These are phyloP conservation scores for Tiliacea citrago DNA, from an alignment of 2,888 invertebrate species.

Conservation along the genomic window DNA sequence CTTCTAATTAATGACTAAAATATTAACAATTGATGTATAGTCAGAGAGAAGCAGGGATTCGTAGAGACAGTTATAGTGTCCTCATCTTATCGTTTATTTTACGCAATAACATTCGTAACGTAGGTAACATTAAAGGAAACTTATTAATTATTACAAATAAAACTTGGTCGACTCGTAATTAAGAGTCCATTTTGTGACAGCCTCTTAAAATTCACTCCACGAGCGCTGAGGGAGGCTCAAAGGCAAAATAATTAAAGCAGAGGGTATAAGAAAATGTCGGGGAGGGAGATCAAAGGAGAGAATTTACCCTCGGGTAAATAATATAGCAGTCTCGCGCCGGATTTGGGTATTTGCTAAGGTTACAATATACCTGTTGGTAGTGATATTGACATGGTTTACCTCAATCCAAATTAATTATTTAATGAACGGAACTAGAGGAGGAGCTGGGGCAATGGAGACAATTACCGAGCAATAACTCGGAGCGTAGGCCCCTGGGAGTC, in stretches of 20 bases:
- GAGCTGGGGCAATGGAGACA: constrained; percentile 56
- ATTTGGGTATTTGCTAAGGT: constrained; percentile 76
- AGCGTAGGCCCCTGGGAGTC: constrained; percentile 51
- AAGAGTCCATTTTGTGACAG: constrained; percentile 88
- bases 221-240: constrained; percentile 82
- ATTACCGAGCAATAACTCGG: constrained; percentile 63
- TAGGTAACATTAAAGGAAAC: constrained; percentile 71
- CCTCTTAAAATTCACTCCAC: constrained; percentile 89
- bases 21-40: constrained; percentile 5
- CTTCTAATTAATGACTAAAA: constrained; percentile 13
- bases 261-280: constrained; percentile 87
- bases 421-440: constrained; percentile 62
- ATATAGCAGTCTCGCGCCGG: constrained; percentile 77
- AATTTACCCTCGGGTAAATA: constrained; percentile 84
- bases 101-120: constrained; percentile 66
- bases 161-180: constrained; percentile 84
- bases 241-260: constrained; percentile 89
- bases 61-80: constrained; percentile 6
- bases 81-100: constrained; percentile 44
- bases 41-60: constrained; percentile 2
- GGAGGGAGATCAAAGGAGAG: constrained; percentile 85
- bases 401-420: constrained; percentile 72
- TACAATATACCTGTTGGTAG: constrained; percentile 71
- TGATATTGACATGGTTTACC: constrained; percentile 71
- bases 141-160: constrained; percentile 88